Conservation (phyloP, 1,140 invertebrate genomes). For the Drosophila guanche region DNA sequence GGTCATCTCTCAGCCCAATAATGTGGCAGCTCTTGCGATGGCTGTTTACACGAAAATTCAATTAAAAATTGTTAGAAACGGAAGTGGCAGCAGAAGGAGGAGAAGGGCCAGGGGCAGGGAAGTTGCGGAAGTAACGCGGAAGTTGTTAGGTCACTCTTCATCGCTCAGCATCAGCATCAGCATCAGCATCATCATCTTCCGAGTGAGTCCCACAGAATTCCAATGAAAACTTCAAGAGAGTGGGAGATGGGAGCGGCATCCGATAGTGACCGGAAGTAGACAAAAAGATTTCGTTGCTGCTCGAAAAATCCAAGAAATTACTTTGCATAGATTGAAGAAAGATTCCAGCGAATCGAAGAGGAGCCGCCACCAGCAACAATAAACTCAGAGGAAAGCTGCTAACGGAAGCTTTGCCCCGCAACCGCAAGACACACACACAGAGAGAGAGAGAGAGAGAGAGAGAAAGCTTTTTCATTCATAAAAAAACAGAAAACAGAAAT, state of each 20-base stretch:
- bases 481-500: constrained; percentile 80
- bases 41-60: constrained; percentile 79
- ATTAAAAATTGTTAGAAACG: constrained; percentile 74
- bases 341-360: constrained; percentile 29
- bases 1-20: constrained; percentile 44
- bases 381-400: constrained; percentile 11
- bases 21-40: constrained; percentile 1
- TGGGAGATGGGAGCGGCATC: constrained; percentile 5
- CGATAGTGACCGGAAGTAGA: constrained; percentile 58
- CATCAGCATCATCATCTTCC: constrained; percentile 39
- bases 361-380: too few species aligned
- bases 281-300: constrained; percentile 44
- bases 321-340: constrained; percentile 59
- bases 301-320: constrained; percentile 37
- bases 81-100: constrained; percentile 40
- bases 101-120: constrained; percentile 6
- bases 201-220: constrained; percentile 47
- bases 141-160: constrained; percentile 69
- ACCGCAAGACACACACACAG: constrained; percentile 28
- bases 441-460: constrained; percentile 9
- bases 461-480: constrained; percentile 75
- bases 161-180: constrained; percentile 5
- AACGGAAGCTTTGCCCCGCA: constrained; percentile 75
- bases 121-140: constrained; percentile 75
- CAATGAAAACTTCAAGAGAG: constrained; percentile 59